Conservation (phyloP, 2,113 vertebrate genomes). For the Ceyx cyanopectus region DNA sequence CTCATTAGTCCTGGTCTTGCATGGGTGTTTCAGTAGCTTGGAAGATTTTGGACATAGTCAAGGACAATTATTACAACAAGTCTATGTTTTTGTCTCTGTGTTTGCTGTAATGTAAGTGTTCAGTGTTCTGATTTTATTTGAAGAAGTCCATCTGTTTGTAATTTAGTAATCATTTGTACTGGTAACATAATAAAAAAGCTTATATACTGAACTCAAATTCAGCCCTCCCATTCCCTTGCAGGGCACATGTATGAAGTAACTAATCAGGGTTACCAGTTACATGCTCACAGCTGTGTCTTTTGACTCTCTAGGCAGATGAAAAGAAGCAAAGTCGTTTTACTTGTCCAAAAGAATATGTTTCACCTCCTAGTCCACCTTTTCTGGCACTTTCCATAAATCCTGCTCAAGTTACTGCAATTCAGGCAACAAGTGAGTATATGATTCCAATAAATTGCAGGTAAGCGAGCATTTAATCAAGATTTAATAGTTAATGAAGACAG, state of each 20-base stretch:
- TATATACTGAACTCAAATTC: not conserved
- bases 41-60: not conserved
- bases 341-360: conserved; percentile 51
- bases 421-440: conserved; percentile 79
- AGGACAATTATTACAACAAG: not conserved
- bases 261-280: not conserved
- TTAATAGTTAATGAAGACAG: not conserved
- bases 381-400: conserved; percentile 47
- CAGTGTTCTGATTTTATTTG: not conserved
- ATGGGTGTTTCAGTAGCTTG: not conserved
- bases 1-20: not conserved
- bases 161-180: not conserved
- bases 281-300: conserved; percentile 10
- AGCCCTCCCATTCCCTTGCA: not conserved
- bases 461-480: not conserved
- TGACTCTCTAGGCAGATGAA: conserved; percentile 49
- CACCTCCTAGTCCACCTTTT: conserved; percentile 63
- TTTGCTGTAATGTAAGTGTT: not conserved
- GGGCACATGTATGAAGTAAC: not conserved
- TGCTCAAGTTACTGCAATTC: conserved; percentile 48
- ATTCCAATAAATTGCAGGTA: not conserved
- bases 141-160: not conserved
- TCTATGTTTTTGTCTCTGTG: not conserved
- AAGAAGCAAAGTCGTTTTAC: conserved; percentile 16
- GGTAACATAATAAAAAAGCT: not conserved